Base-by-base conservation (phyloP, 2,113 vertebrate species). In the Dendrocopos noguchii region DNA sequence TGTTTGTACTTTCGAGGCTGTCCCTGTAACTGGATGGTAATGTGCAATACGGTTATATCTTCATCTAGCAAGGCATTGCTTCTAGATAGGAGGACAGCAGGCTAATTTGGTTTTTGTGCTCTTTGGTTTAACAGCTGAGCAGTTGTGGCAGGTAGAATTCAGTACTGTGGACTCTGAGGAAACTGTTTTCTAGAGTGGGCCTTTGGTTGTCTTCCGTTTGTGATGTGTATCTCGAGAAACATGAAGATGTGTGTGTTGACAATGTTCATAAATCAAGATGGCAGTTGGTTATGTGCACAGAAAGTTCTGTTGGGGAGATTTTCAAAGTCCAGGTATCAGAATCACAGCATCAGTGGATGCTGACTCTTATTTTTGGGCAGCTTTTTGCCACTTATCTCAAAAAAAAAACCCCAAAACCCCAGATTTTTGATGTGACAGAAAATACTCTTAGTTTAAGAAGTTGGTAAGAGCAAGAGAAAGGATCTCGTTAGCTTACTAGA, bases 71-170 rank as follows among this genome's bases (percentile, higher is more conserved):
- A 3, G n/a, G 8, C 34, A 12, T 42, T 89, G 42, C 31, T 78
- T 66, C 34, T 76, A 75, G 72, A 84, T 85, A 55, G 29, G 9
- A 15, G 53, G 60, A n/a, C 65, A 31, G 42, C 44, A 42, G 15
- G 25, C 68, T 67, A 33, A n/a, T 78, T 15, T 46, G 22, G 16
- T 8, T 5, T 7, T 19, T 17, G n/a, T 21, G n/a, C 39, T 50
- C 16, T n/a, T 63, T 0, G 2, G 15, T 55, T 55, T 59, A 64
- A 24, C 75, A 80, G 25, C 85, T 80, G 72, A 78, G 70, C 33
- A 44, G 57, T 4, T 0, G 1, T 3, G 15, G 1, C 11, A 0
- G 0, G 4, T 12, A 20, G 3, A 46, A 56, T 42, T 80, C 47
- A 72, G 83, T 33, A 17, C 7, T 53, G 55, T 34, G 21, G 15